Evolutionary conservation across 2,797 vertebrate genomes (phyloP).

Genomic region (Calcarius lapponicus): DNA sequence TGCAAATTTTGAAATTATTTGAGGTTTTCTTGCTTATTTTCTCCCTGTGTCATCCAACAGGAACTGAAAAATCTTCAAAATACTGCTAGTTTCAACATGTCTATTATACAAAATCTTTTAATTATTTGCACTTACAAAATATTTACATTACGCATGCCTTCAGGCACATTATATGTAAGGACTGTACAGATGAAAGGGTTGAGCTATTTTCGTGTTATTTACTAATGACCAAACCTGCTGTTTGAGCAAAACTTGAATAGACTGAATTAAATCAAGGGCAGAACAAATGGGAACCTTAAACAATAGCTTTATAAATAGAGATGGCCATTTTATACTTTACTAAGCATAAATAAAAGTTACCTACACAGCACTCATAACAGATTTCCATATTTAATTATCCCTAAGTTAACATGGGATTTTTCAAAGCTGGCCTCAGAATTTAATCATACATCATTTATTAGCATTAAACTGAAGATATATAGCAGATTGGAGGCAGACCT

Average conservation of each 20-base stretch:
- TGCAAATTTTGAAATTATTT: slow-evolving; percentile 8
- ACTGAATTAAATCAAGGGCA: slow-evolving; percentile 40
- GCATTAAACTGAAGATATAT: background rate
- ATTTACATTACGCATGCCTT: slow-evolving; percentile 33
- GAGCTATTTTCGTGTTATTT: slow-evolving; percentile 31
- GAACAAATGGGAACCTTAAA: slow-evolving; percentile 43
- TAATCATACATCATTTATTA: slow-evolving; percentile 8
- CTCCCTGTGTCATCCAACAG: background rate
- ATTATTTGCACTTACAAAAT: slow-evolving; percentile 52
- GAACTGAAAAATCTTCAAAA: slow-evolving; percentile 27
- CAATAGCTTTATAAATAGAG: slow-evolving; percentile 12
- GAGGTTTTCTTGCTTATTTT: slow-evolving; percentile 6
- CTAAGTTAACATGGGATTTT: slow-evolving; percentile 8
- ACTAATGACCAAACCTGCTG: slow-evolving; percentile 59
- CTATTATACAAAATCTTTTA: slow-evolving; percentile 40
- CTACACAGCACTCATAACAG: background rate
- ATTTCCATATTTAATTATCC: slow-evolving; percentile 58
- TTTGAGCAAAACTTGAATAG: slow-evolving; percentile 52
- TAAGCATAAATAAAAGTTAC: slow-evolving; percentile 41
- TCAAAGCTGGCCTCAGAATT: slow-evolving; percentile 29
- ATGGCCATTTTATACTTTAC: slow-evolving; percentile 38
- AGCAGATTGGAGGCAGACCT: background rate
- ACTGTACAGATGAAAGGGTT: slow-evolving; percentile 28
- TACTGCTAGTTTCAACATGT: slow-evolving; percentile 31
- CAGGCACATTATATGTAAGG: background rate